Evolutionary conservation across 2,888 invertebrate genomes (phyloP), one percentile per base, ranked within the genome.

Genomic region (Zaprionus obscuricornis): DNA sequence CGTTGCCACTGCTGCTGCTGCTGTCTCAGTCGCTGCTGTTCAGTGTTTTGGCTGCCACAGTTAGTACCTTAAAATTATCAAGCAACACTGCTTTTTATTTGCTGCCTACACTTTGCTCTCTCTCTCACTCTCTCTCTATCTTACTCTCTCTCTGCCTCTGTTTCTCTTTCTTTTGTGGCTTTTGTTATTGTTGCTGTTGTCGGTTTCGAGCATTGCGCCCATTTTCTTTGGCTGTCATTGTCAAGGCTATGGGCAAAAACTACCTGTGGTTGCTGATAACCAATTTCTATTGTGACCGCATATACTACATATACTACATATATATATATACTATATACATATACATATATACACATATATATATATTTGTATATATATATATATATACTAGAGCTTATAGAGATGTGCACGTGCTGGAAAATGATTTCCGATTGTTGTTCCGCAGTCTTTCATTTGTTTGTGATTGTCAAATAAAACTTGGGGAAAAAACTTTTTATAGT

Each of bases 161-260:
- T 62, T 66, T 39, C 54, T 34, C 34, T 49, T 40, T 57, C 62
- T 49, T 54, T 27, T 14, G 16, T 11, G 31, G 18, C 22, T n/a
- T 8, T 40, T 46, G 45, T 4, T 11, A 24, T 42, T 45, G 16
- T 31, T 37, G 20, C 20, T 37, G 24, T 24, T 13, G 10, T 22
- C 26, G 45, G 36, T 50, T 29, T 24, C 24, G 43, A 49, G 45
- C 29, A 50, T 42, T 46, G 63, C 70, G 66, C 74, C 71, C 74
- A 67, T 71, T 77, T 82, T 65, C 56, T 70, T 76, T 82, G 51
- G 63, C 52, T 82, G 78, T 74, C 78, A 79, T 82, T 79, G 78
- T 85, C 78, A 79, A 79, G 78, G 78, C 78, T 82, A 60, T 64
- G 63, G n/a, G n/a, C 59, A 54, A 63, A 77, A 78, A 85, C 85